These are phyloP conservation scores for Archocentrus centrarchus DNA, from an alignment of 2,113 vertebrate genomes.

Conservation along the genomic window DNA sequence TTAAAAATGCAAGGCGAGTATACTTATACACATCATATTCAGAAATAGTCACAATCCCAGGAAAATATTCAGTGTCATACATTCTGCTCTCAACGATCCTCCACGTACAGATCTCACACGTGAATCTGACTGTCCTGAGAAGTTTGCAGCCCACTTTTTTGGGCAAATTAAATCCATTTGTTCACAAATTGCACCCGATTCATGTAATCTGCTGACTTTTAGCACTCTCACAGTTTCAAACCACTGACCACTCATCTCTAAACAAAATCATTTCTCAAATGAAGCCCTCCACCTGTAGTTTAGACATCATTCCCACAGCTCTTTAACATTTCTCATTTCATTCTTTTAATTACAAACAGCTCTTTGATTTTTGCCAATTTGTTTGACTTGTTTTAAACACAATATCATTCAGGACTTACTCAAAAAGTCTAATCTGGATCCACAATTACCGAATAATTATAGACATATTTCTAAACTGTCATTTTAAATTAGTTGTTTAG, in stretches of 20 bases:
- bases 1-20: neutral
- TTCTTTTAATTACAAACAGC: neutral
- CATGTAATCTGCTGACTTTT: too few species aligned
- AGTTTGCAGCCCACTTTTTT: too few species aligned
- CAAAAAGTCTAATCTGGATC: neutral
- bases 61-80: too few species aligned
- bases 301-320: neutral
- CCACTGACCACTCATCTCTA: too few species aligned
- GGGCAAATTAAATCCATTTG: too few species aligned
- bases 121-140: too few species aligned
- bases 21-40: neutral
- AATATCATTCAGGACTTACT: neutral
- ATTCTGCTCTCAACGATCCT: too few species aligned
- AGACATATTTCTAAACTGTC: rapidly evolving
- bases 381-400: neutral
- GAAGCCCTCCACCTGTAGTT: neutral
- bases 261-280: too few species aligned
- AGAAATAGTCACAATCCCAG: too few species aligned
- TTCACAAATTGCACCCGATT: too few species aligned
- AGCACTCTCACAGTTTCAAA: too few species aligned
- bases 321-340: neutral
- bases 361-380: neutral
- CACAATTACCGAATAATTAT: neutral
- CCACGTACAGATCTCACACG: neutral
- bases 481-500: too few species aligned